Evolutionary conservation across 2,113 vertebrate genomes (phyloP).

Genomic region (Oryzias curvinotus): DNA sequence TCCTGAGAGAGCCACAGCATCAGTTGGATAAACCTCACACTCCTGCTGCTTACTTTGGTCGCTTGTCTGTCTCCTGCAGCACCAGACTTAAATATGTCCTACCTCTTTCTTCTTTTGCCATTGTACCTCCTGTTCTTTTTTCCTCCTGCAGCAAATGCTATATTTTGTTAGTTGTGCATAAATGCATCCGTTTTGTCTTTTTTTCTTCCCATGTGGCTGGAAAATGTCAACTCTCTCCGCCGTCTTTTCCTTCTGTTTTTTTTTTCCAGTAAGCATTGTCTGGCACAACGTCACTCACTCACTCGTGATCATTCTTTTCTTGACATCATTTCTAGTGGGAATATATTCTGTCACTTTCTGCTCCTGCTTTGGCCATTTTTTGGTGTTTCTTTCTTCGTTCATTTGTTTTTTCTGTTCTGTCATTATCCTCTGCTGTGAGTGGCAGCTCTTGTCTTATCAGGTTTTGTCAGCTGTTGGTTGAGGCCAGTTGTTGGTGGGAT

Average conservation of each 20-base stretch:
- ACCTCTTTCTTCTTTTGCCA: slow-evolving; percentile 4
- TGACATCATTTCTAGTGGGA: slow-evolving; percentile 52
- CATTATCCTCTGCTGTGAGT: slow-evolving; percentile 47
- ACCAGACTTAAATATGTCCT: slow-evolving; percentile 27
- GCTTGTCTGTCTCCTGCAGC: slow-evolving; percentile 35
- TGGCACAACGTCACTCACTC: slow-evolving; percentile 32
- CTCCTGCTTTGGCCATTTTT: slow-evolving; percentile 28
- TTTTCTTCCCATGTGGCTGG: slow-evolving; percentile 15
- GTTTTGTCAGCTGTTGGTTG: slow-evolving; percentile 61
- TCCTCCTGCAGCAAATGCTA: slow-evolving; percentile 31
- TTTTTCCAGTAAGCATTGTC: slow-evolving; percentile 47
- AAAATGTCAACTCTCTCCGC: slow-evolving; percentile 50
- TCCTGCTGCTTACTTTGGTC: slow-evolving; percentile 18
- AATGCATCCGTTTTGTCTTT: slow-evolving; percentile 12
- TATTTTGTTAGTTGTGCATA: slow-evolving; percentile 40
- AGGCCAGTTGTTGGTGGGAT: slow-evolving; percentile 49
- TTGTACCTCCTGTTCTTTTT: slow-evolving; percentile 2
- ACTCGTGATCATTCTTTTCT: slow-evolving; percentile 41
- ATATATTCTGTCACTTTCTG: slow-evolving; percentile 21
- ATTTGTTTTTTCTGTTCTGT: slow-evolving; percentile 37
- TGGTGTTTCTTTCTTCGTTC: slow-evolving; percentile 7
- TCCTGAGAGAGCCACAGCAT: slow-evolving; percentile 48
- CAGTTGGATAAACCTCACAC: slow-evolving; percentile 59
- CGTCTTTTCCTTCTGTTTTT: slow-evolving; percentile 47
- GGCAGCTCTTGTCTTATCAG: slow-evolving; percentile 65